A percentile compares a stretch with the other conserved stretches of the same genome.
phyloP scores from a whole-genome alignment of 2,888 invertebrate species.

The Cacoxenus indagator region DNA sequence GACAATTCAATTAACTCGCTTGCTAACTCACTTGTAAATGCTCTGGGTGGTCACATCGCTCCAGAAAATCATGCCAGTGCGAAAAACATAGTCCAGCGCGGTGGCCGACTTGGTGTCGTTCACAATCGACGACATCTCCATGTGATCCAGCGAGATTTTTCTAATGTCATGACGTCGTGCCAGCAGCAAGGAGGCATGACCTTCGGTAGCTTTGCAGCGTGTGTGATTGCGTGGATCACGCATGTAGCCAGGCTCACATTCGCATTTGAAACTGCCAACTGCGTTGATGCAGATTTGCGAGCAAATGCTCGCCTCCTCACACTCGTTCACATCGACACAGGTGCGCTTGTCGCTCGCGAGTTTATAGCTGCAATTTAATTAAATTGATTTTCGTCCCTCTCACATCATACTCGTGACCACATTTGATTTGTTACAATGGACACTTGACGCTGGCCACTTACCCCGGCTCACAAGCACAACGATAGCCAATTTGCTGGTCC shows the following conservation, averaged over 20 bases:
- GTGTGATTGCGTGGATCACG: conserved; percentile 87
- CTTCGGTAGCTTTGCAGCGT: conserved; percentile 90
- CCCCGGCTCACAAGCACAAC: conserved; percentile 86
- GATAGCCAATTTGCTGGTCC: conserved; percentile 83
- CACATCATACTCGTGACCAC: too few relatives aligned
- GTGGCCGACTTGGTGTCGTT: conserved; percentile 93
- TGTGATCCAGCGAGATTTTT: conserved; percentile 91
- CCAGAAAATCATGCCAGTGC: conserved; percentile 96
- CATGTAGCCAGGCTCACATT: conserved; percentile 89
- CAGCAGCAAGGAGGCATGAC: conserved; percentile 90
- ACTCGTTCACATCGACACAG: conserved; percentile 95
- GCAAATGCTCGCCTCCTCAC: conserved; percentile 89
- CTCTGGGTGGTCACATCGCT: conserved; percentile 93
- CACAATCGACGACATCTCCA: conserved; percentile 93
- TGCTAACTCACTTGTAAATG: conserved; percentile 80
- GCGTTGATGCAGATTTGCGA: conserved; percentile 94
- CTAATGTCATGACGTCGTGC: conserved; percentile 92
- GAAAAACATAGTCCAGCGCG: conserved; percentile 93
- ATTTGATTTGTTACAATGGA: too few relatives aligned
- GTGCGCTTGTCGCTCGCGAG: conserved; percentile 80
- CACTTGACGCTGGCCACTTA: not conserved
- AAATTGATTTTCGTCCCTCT: too few relatives aligned
- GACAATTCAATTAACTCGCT: not conserved
- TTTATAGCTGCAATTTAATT: conserved; percentile 72
- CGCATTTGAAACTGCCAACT: conserved; percentile 92